phyloP scores from a whole-genome alignment of 2,888 invertebrate species.

The Agriopis aurantiaria region DNA sequence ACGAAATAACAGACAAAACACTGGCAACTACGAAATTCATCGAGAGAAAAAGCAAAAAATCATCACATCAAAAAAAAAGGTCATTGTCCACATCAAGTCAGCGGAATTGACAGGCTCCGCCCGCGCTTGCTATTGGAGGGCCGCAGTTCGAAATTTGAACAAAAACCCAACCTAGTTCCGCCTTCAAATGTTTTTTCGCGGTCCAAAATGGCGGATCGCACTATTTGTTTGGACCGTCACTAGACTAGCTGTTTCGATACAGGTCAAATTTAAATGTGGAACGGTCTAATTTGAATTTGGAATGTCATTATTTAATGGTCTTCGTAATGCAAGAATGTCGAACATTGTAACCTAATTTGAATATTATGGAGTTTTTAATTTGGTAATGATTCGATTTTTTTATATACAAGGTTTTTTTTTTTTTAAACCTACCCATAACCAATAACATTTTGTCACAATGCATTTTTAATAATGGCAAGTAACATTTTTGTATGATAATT shows the following conservation, averaged over 20 bases:
- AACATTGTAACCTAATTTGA: background rate
- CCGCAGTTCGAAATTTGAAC: slow-evolving; percentile 81
- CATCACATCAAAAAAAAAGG: slow-evolving; percentile 65
- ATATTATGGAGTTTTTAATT: background rate
- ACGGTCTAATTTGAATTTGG: slow-evolving; percentile 31
- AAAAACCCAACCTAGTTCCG: slow-evolving; percentile 85
- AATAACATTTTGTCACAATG: too few species aligned
- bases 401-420: background rate
- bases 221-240: slow-evolving; percentile 77
- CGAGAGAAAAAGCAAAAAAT: slow-evolving; percentile 51
- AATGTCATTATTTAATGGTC: slow-evolving; percentile 19
- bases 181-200: slow-evolving; percentile 84
- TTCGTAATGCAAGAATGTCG: slow-evolving; percentile 6
- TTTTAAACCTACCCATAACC: too few species aligned
- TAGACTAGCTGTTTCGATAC: slow-evolving; percentile 58
- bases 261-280: slow-evolving; percentile 53
- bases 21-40: slow-evolving; percentile 38
- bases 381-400: background rate
- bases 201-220: slow-evolving; percentile 80
- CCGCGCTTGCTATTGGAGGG: slow-evolving; percentile 83
- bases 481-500: too few species aligned
- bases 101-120: slow-evolving; percentile 82
- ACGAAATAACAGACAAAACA: slow-evolving; percentile 19
- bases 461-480: too few species aligned
- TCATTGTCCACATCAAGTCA: slow-evolving; percentile 83